Conservation (phyloP, 2,797 vertebrate species). For the Clarias laeviceps region DNA sequence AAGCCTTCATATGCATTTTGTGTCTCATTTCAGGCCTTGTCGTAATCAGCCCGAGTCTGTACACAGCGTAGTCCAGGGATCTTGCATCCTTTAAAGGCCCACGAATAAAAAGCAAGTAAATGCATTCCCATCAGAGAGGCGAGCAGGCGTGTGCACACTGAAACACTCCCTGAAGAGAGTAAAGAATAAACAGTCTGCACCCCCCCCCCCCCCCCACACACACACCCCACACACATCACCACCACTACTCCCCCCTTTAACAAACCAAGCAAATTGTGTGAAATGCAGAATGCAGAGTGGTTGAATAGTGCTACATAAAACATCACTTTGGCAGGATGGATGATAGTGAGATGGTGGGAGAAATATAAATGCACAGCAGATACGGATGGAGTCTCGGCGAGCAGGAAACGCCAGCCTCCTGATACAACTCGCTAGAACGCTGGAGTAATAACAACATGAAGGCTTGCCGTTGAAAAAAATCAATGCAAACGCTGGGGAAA, state of each 20-base stretch:
- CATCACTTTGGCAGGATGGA: conserved; percentile 46
- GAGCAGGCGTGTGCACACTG: conserved; percentile 52
- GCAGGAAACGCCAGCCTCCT: conserved; percentile 39
- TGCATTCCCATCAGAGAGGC: conserved; percentile 52
- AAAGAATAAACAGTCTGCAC: conserved; percentile 49
- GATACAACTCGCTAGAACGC: conserved; percentile 33
- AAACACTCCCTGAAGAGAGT: conserved; percentile 57
- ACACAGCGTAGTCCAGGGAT: conserved; percentile 44
- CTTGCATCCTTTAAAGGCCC: conserved; percentile 45
- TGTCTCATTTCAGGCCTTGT: conserved; percentile 47
- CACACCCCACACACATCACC: neutral
- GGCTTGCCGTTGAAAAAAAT: conserved; percentile 45
- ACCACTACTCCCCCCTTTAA: neutral
- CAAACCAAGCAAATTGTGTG: conserved; percentile 46
- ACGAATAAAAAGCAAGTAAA: conserved; percentile 55
- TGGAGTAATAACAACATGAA: conserved; percentile 44
- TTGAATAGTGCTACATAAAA: conserved; percentile 39
- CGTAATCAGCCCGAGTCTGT: conserved; percentile 47
- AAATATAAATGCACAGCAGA: conserved; percentile 36
- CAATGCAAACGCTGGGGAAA: conserved; percentile 48
- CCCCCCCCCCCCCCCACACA: neutral
- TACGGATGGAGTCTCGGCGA: conserved; percentile 27
- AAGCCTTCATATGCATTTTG: conserved; percentile 42
- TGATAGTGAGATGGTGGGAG: conserved; percentile 38
- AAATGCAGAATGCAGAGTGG: conserved; percentile 45